phyloP scores from a whole-genome alignment of 2,888 invertebrate species.

The Tribolium freemani region DNA sequence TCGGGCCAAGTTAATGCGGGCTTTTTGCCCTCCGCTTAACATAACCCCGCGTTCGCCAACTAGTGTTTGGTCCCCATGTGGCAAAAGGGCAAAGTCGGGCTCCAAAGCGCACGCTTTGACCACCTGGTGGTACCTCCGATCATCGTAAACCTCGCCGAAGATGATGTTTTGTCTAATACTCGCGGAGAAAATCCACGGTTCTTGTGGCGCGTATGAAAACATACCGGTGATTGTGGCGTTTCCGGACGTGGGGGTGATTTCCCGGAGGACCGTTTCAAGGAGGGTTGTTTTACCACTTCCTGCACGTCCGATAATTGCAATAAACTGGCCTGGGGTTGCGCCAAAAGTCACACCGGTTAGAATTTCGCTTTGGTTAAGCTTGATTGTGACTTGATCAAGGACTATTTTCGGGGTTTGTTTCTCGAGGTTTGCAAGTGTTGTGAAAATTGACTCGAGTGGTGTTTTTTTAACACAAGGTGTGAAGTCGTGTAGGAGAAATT shows the following conservation, averaged over 20 bases:
- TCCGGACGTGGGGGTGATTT: not conserved
- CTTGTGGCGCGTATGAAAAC: conserved; percentile 9
- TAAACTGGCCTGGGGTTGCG: not conserved
- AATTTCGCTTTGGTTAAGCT: not conserved
- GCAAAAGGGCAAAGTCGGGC: conserved; percentile 11
- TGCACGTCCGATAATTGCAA: conserved; percentile 1
- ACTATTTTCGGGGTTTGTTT: not conserved
- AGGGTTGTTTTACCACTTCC: conserved; percentile 19
- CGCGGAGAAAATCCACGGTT: conserved; percentile 19
- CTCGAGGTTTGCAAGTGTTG: not conserved
- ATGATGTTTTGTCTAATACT: conserved; percentile 19
- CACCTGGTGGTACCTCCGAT: not conserved
- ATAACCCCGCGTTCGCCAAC: conserved; percentile 22
- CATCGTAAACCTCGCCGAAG: conserved; percentile 1
- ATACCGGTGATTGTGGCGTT: not conserved
- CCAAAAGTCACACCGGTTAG: not conserved
- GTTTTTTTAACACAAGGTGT: not conserved
- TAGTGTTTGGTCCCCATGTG: conserved; percentile 6
- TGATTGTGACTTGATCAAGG: not conserved
- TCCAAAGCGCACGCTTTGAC: conserved; percentile 21
- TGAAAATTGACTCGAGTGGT: not conserved
- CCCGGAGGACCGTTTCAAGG: not conserved
- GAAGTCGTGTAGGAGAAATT: conserved; percentile 5
- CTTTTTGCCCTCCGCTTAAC: conserved; percentile 26
- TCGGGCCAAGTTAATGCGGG: conserved; percentile 21